These are phyloP conservation scores for Drepana falcataria DNA, from an alignment of 2,888 invertebrate genomes.

Conservation along the genomic window DNA sequence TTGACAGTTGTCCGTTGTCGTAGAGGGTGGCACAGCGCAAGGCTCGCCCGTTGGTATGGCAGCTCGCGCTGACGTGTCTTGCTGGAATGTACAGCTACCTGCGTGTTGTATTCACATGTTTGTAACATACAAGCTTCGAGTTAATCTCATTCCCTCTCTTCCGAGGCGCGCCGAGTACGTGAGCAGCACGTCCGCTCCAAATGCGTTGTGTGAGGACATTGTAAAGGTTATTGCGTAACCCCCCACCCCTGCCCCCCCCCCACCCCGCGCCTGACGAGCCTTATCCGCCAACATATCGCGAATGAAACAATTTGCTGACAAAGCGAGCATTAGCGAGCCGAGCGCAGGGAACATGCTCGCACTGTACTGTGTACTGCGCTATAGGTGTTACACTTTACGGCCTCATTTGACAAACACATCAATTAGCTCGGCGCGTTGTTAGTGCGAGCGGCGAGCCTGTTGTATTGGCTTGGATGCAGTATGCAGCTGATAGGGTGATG, in stretches of 20 bases:
- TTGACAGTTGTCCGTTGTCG: not conserved
- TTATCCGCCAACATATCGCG: constrained; percentile 2
- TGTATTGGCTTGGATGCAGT: too few species aligned
- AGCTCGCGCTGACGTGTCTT: too few species aligned
- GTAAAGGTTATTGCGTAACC: not conserved
- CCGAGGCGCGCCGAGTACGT: not conserved
- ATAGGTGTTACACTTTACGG: too few species aligned
- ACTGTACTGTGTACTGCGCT: not conserved
- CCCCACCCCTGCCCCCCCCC: not conserved
- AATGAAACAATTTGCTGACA: constrained; percentile 3
- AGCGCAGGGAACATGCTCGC: not conserved
- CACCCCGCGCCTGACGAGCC: not conserved
- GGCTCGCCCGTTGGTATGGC: too few species aligned
- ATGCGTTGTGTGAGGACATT: not conserved
- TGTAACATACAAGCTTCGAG: not conserved
- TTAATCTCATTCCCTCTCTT: not conserved
- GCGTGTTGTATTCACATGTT: not conserved
- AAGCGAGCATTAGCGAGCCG: not conserved
- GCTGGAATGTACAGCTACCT: too few species aligned
- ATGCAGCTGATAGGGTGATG: too few species aligned
- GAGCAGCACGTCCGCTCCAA: not conserved
- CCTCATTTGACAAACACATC: too few species aligned
- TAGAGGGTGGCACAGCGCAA: too few species aligned
- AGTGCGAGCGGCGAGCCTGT: too few species aligned
- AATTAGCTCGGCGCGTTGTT: too few species aligned